phyloP scores from a whole-genome alignment of 2,113 vertebrate species.

The Pedionomus torquatus region DNA sequence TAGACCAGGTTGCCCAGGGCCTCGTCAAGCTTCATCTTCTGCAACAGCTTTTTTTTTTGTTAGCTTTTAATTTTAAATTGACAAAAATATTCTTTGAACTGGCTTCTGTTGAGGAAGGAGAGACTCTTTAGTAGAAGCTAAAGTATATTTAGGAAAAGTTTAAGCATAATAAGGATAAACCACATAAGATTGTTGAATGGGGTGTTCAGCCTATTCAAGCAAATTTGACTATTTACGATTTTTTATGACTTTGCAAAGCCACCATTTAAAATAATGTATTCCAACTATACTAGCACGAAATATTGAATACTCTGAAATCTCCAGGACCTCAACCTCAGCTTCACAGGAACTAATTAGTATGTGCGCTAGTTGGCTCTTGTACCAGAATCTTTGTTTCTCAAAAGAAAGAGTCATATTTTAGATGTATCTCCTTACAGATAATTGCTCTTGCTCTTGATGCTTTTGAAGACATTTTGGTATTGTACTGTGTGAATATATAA shows the following conservation, averaged over 20 bases:
- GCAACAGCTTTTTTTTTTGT: neutral
- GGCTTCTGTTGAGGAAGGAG: neutral
- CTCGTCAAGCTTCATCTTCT: too few relatives aligned
- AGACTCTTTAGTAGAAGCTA: neutral
- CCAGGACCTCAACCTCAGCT: neutral
- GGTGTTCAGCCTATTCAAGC: neutral
- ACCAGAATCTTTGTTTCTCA: neutral
- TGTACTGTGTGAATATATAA: neutral
- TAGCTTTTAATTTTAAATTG: neutral
- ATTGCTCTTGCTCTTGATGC: neutral
- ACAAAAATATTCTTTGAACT: neutral
- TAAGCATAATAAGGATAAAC: neutral
- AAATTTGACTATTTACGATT: neutral
- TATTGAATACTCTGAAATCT: neutral
- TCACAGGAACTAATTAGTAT: neutral
- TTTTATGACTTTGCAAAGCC: neutral
- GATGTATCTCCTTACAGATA: neutral
- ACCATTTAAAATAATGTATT: neutral
- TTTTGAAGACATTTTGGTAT: neutral
- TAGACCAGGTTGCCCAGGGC: too few relatives aligned
- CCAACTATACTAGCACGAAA: neutral
- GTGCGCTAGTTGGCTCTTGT: neutral
- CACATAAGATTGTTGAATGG: neutral
- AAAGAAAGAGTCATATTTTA: neutral
- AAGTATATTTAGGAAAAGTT: neutral